These are phyloP conservation scores for Chinchilla lanigera DNA, from an alignment of 2,113 vertebrate species.

Conservation along the genomic window DNA sequence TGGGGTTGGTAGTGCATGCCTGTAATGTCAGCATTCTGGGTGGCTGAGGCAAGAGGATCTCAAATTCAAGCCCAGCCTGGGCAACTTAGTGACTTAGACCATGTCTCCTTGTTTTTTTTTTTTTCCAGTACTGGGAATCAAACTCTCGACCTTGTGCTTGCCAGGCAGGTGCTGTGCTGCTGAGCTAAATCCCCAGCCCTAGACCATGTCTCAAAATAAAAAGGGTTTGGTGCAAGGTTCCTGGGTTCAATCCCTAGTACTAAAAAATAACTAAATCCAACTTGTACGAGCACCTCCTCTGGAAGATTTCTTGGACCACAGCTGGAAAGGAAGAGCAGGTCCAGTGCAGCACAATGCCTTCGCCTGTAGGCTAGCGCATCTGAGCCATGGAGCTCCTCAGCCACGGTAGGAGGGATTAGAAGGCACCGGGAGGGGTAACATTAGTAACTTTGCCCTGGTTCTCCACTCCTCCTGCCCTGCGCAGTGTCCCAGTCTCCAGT, in stretches of 20 bases:
- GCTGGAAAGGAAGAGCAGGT: neutral
- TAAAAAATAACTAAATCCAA: neutral
- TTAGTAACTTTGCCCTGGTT: neutral
- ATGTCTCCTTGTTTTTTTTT: no score
- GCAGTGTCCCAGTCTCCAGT: conserved; percentile 81
- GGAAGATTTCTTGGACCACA: neutral
- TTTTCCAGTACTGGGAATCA: no score
- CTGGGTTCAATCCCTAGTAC: neutral
- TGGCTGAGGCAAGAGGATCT: neutral
- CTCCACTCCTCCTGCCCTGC: neutral
- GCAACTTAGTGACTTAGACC: neutral
- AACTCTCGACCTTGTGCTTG: no score
- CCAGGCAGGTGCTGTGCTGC: no score
- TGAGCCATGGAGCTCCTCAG: neutral
- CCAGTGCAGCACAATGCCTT: neutral
- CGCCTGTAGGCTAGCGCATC: neutral
- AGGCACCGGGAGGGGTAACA: no score
- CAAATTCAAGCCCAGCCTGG: neutral
- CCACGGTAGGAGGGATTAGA: rapidly evolving
- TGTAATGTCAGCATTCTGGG: neutral
- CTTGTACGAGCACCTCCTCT: neutral
- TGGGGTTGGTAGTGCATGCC: neutral
- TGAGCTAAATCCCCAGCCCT: no score
- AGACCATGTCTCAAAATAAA: neutral
- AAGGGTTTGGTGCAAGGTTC: neutral